phyloP scores from a whole-genome alignment of 2,888 invertebrate genomes.

The Protodeltote pygarga region DNA sequence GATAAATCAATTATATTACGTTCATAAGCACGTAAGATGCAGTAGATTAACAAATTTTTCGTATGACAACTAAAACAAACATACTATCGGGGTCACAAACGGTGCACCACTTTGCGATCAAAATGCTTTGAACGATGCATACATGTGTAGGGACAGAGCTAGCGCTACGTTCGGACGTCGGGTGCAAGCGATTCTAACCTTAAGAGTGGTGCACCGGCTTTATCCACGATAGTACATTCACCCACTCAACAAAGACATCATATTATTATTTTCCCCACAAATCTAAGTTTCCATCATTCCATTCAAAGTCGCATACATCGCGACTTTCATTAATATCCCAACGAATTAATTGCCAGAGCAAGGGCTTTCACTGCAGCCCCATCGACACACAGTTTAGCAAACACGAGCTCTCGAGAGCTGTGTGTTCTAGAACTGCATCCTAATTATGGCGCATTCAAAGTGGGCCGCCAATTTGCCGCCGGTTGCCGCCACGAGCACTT shows the following conservation, averaged over 20 bases:
- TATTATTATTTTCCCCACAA: conserved; percentile 28
- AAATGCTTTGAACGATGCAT: no score
- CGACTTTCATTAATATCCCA: conserved; percentile 61
- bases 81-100: no score
- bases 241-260: conserved; percentile 14
- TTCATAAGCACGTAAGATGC: no score
- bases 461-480: conserved; percentile 75
- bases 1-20: no score
- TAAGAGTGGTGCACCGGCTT: neutral
- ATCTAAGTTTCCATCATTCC: conserved; percentile 47
- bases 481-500: conserved; percentile 69
- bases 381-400: conserved; percentile 73
- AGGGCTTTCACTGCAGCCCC: conserved; percentile 63
- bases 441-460: conserved; percentile 78
- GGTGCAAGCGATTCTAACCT: no score
- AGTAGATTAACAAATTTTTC: no score
- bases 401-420: conserved; percentile 64
- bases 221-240: conserved; percentile 6
- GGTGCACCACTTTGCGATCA: no score
- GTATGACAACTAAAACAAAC: no score
- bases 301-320: conserved; percentile 52
- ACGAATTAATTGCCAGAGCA: conserved; percentile 64
- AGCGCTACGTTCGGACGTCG: no score
- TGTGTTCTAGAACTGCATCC: conserved; percentile 74
- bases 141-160: no score